These are phyloP conservation scores for Thunnus thynnus DNA, from an alignment of 2,113 vertebrate genomes.

Conservation along the genomic window DNA sequence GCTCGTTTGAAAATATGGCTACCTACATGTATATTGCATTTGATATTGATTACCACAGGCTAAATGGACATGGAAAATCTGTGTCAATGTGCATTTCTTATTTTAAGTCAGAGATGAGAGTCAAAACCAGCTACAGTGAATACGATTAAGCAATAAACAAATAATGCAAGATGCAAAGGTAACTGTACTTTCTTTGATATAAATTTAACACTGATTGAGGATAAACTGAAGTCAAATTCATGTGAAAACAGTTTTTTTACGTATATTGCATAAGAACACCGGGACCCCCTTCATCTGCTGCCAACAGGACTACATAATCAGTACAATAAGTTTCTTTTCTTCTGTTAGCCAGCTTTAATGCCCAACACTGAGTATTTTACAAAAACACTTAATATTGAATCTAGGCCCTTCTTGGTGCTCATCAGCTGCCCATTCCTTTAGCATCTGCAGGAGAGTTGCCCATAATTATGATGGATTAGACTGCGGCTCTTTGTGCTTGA, in stretches of 20 bases:
- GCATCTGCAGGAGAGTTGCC: constrained; percentile 86
- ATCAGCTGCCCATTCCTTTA: constrained; percentile 57
- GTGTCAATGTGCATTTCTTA: neutral
- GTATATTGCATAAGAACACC: neutral
- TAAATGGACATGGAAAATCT: neutral
- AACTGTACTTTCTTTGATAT: neutral
- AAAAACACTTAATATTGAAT: constrained; percentile 23
- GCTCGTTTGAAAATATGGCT: neutral
- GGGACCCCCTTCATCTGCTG: neutral
- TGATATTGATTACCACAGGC: neutral
- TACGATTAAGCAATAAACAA: neutral
- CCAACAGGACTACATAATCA: neutral
- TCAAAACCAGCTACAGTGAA: neutral
- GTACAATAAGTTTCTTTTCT: neutral
- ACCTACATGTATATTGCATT: neutral
- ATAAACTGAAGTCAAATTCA: neutral
- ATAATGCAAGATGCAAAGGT: neutral
- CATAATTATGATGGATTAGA: constrained; percentile 94
- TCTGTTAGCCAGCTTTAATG: neutral
- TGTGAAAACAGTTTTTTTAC: neutral
- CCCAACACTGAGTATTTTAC: neutral
- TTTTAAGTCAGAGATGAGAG: neutral
- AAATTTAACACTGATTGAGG: neutral
- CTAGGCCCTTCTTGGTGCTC: constrained; percentile 28
- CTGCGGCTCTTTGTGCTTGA: constrained; percentile 86